phyloP scores from a whole-genome alignment of 64 coral and sea anemone species.

The Actinia equina region DNA sequence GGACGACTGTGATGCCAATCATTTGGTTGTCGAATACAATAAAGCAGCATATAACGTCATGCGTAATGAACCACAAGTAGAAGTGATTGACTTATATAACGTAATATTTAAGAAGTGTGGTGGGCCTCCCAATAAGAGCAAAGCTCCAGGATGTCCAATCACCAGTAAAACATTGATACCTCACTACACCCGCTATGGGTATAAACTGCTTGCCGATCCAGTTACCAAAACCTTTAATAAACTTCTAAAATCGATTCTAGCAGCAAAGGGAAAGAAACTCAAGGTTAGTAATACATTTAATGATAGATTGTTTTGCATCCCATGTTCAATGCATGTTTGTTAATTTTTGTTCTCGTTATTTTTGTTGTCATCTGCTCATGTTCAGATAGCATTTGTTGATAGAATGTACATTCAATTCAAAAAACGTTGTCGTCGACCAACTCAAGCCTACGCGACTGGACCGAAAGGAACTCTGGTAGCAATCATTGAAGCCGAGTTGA shows the following conservation, averaged over 20 bases:
- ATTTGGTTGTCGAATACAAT: conserved; percentile 62
- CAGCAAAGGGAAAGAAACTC: not conserved
- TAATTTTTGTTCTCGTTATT: not conserved
- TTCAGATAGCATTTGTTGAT: too few relatives aligned
- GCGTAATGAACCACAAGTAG: conserved; percentile 15
- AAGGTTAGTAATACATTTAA: not conserved
- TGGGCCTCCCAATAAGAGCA: conserved; percentile 35
- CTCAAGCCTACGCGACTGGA: too few relatives aligned
- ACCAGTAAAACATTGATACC: conserved; percentile 44
- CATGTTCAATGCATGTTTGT: not conserved
- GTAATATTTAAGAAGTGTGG: conserved; percentile 55
- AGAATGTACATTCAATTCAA: too few relatives aligned
- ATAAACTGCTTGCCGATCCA: conserved; percentile 14
- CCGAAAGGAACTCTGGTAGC: too few relatives aligned
- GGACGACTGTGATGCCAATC: conserved; percentile 28
- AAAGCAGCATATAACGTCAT: conserved; percentile 54
- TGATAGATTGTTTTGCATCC: too few relatives aligned
- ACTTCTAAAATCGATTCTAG: not conserved
- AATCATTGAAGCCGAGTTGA: too few relatives aligned
- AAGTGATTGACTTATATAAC: conserved; percentile 61
- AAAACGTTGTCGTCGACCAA: too few relatives aligned
- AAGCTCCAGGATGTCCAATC: conserved; percentile 41
- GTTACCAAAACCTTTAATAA: not conserved
- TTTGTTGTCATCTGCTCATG: too few relatives aligned
- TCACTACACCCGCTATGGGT: conserved; percentile 66